These are phyloP conservation scores for Amphiprion clarkii DNA, from an alignment of 2,797 vertebrate genomes.

Conservation along the genomic window DNA sequence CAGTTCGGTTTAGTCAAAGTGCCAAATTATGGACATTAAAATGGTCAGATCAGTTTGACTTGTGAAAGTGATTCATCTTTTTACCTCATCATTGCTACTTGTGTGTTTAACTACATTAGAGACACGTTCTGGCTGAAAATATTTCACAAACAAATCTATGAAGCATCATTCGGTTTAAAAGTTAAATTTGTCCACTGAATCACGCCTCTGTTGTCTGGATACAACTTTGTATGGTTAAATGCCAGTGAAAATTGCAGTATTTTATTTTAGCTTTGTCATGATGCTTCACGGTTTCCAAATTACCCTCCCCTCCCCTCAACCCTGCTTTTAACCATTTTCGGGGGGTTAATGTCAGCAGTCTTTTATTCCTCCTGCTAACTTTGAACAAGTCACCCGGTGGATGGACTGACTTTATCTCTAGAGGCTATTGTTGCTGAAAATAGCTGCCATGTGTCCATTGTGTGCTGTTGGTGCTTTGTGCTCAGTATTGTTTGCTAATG, in stretches of 20 bases:
- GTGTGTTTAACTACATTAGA: background rate
- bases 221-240: background rate
- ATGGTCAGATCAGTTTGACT: background rate
- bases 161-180: background rate
- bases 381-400: constrained; percentile 47
- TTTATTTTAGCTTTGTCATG: background rate
- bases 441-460: constrained; percentile 70
- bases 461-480: constrained; percentile 73
- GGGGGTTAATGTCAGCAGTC: constrained; percentile 3
- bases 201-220: background rate
- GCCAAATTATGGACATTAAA: too few species aligned
- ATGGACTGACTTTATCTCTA: constrained; percentile 50
- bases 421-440: constrained; percentile 73
- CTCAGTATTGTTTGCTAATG: constrained; percentile 70
- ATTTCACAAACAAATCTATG: background rate
- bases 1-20: too few species aligned
- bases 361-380: constrained; percentile 39
- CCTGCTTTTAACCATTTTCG: background rate
- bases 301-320: background rate
- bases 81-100: too few species aligned
- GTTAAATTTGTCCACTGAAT: background rate
- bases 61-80: background rate
- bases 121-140: background rate
- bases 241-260: background rate
- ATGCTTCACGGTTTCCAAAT: background rate